Evolutionary conservation across 53 echinoderm and acorn worm species (phyloP), one percentile per base, ranked within the genome.

Genomic region (Stichopus horrens): DNA sequence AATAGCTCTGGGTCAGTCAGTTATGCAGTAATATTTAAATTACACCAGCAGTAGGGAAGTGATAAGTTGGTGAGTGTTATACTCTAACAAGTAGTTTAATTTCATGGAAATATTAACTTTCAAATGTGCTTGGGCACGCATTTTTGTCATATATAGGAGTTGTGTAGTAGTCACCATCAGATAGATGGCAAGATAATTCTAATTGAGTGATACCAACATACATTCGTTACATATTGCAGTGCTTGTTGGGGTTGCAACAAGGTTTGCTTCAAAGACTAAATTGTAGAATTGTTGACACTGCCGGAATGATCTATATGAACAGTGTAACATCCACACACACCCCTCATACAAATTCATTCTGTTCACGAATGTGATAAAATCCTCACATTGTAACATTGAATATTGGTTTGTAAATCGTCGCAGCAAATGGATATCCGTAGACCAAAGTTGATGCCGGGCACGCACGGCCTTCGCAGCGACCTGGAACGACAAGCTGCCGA

Each of bases 361-460:
- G 13, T 67, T 67, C 13, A 67, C 11, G 0, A 14, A 14, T 11
- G 11, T 67, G 13, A 67, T 11, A 14, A 14, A 11, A 14, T 67
- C 68, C 11, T 67, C 68, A 67, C 68, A 78, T 16, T 22, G 8
- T 51, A 4, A 8, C 52, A 37, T 78, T 16, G 53, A 8, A 8
- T 53, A 37, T 78, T 16, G 7, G 4, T 78, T 78, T 52, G 51
- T 16, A 5, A 18, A 21, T 23, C 21, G 73, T 71, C 20, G 13
- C 88, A 97, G 98, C 89, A 91, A 89, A 95, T 97, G 95, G 98
- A 97, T 82, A 96, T 97, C 73, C 91, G 98, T 83, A 86, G 95
- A 73, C 98, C 94, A 8, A 83, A 86, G 14, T 75, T 83, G 54
- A 21, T 75, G 52, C 86, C 88, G 10, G 92, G 94, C 13, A 85